These are phyloP conservation scores for Tetramorium simillimum DNA, from an alignment of 1,140 invertebrate genomes.

Conservation along the genomic window DNA sequence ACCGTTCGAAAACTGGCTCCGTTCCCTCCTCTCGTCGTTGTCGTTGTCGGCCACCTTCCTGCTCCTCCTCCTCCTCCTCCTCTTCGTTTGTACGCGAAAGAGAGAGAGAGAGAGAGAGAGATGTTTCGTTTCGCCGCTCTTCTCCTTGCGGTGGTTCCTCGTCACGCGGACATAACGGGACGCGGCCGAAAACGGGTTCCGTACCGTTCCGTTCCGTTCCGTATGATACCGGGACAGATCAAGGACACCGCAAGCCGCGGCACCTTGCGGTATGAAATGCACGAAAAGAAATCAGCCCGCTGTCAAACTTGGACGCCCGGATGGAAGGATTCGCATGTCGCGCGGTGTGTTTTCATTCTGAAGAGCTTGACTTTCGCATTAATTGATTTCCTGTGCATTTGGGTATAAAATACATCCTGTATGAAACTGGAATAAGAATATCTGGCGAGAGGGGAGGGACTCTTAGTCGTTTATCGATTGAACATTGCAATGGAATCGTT, in stretches of 20 bases:
- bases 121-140: slow-evolving; percentile 34
- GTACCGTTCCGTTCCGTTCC: slow-evolving; percentile 66
- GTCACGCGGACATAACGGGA: slow-evolving; percentile 69
- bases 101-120: no score
- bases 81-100: slow-evolving; percentile 51
- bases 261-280: slow-evolving; percentile 13
- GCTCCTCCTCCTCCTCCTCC: slow-evolving; percentile 1
- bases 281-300: not conserved
- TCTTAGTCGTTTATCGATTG: not conserved
- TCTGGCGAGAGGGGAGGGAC: not conserved
- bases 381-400: not conserved
- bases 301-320: not conserved
- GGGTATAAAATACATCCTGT: not conserved
- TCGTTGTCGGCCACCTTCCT: slow-evolving; percentile 11
- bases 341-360: no score
- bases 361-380: not conserved
- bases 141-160: slow-evolving; percentile 46
- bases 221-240: slow-evolving; percentile 70
- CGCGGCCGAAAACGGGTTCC: slow-evolving; percentile 69
- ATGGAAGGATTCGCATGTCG: not conserved
- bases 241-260: slow-evolving; percentile 70
- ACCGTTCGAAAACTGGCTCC: slow-evolving; percentile 82
- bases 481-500: not conserved
- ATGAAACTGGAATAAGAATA: not conserved
- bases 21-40: slow-evolving; percentile 62